Base-by-base conservation (phyloP, 2,888 invertebrate species). In the Blera fallax region DNA sequence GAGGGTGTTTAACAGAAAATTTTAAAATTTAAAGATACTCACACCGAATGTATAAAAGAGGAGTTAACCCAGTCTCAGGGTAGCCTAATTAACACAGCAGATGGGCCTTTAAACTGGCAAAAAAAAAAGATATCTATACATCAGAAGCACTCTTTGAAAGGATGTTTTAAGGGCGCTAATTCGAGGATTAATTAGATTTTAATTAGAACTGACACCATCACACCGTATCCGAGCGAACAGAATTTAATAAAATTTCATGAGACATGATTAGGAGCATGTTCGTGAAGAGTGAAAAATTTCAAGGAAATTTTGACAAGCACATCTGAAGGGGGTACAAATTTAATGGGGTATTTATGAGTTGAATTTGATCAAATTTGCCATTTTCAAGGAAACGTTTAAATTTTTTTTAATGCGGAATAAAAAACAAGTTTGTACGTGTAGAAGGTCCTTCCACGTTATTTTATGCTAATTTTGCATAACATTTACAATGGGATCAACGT, bases 161-260 rank as follows among this genome's bases (percentile, higher is more conserved):
- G 34, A 65, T 50, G 14, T 14, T 45, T 50, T 24, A 65, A 65
- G 21, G 50, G 16, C 24, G 65, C 50, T 65, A 65, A 65, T 65
- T 34, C 65, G 18, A 7, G 37, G 24, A 52, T 50, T 67, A 67
- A 67, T 67, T 67, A 14, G 50, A 67, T 50, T 52, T 67, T 67
- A 52, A 52, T 67, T 50, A 65, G 50, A 50, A 34, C 50, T 65
- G 48, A 50, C 65, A 24, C 50, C 37, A 24, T 52, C 65, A 27
- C 52, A 29, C 24, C 2, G 6, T 21, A 18, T 10, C n/a, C 18
- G 6, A 14, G 24, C 14, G 21, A 45, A 34, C 7, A 50, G 7
- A 34, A 67, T 37, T 50, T 65, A 67, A 67, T 67, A 37, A 27
- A 34, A 52, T 52, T 50, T 48, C 2, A 18, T 16, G 10, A 52